A percentile compares a stretch with the other conserved stretches of the same genome.
Conservation (phyloP, 2,797 vertebrate species). For the Ispidina lecontei region DNA sequence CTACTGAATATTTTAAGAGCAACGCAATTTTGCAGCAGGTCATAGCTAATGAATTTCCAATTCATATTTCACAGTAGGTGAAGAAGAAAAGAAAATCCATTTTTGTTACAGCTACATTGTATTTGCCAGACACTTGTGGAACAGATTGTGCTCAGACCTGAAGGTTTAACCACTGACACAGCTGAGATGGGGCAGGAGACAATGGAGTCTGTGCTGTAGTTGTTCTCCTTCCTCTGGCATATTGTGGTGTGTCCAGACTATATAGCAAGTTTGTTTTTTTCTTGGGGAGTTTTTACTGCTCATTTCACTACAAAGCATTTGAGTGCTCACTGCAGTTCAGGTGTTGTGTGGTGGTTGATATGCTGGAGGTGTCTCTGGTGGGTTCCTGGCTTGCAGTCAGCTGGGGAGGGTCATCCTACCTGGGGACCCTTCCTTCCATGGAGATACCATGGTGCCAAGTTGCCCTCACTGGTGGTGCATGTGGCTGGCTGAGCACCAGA, state of each 20-base stretch:
- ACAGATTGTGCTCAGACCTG: conserved; percentile 10
- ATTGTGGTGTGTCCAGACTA: neutral
- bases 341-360: neutral
- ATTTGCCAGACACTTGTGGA: conserved; percentile 17
- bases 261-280: neutral
- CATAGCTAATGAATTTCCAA: conserved; percentile 43
- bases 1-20: conserved; percentile 46
- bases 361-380: neutral
- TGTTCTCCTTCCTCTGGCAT: neutral
- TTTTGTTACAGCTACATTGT: conserved; percentile 3
- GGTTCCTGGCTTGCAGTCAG: neutral
- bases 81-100: conserved; percentile 47
- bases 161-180: neutral
- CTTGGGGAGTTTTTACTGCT: neutral
- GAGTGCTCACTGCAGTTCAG: neutral
- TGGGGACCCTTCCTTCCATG: neutral
- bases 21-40: neutral
- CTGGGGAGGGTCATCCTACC: neutral
- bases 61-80: conserved; percentile 21
- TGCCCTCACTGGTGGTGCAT: rapidly evolving
- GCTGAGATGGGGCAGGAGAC: neutral
- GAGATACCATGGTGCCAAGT: neutral
- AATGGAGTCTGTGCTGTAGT: neutral
- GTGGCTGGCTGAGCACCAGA: neutral
- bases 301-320: neutral